phyloP scores from a whole-genome alignment of 2,888 invertebrate species.

The Ypsolopha scabrella region DNA sequence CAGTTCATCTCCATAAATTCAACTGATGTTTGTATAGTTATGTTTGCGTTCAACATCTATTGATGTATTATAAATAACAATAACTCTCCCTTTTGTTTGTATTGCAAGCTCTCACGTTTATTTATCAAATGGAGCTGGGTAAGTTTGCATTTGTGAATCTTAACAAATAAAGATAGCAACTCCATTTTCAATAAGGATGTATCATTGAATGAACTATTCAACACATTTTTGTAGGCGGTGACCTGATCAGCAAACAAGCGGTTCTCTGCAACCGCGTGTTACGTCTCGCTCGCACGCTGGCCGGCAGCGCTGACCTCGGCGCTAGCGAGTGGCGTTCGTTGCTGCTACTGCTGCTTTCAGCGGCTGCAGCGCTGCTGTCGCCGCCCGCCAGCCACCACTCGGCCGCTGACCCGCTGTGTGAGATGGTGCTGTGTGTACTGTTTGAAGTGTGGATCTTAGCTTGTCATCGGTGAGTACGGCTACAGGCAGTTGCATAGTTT shows the following conservation, averaged over 20 bases:
- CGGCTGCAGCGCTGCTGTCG: conserved; percentile 91
- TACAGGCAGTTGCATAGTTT: neutral
- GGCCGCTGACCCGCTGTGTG: conserved; percentile 95
- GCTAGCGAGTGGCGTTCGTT: conserved; percentile 93
- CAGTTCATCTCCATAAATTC: too few species aligned
- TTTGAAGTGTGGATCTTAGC: conserved; percentile 83
- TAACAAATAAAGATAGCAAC: too few species aligned
- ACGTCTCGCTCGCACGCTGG: conserved; percentile 82
- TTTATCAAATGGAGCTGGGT: conserved; percentile 90
- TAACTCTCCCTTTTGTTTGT: conserved; percentile 22
- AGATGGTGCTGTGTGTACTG: conserved; percentile 91
- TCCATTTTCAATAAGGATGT: too few species aligned
- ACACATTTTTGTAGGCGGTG: conserved; percentile 72
- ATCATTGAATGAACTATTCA: neutral
- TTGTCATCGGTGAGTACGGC: conserved; percentile 54
- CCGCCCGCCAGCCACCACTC: conserved; percentile 95
- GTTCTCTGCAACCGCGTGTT: conserved; percentile 93
- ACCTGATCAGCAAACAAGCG: conserved; percentile 93
- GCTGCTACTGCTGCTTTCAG: conserved; percentile 81
- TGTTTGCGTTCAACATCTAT: neutral
- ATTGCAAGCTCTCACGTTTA: conserved; percentile 90
- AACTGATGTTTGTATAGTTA: too few species aligned
- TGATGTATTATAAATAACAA: too few species aligned
- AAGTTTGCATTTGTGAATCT: too few species aligned
- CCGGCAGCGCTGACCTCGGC: conserved; percentile 70